Evolutionary conservation across 2,888 invertebrate species (phyloP).

Genomic region (Thumatha senex): DNA sequence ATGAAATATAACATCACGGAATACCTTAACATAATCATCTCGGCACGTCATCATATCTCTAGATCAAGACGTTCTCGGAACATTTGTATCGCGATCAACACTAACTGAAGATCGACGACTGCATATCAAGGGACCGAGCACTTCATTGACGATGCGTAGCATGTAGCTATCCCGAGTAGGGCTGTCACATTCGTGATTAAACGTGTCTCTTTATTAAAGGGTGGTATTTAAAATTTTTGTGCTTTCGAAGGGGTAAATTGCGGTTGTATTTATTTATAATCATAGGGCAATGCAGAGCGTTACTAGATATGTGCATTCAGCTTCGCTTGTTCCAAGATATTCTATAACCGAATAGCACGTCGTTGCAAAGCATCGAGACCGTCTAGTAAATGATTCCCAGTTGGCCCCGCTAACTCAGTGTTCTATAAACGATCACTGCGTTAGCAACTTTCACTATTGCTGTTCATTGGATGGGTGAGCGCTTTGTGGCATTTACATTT

Average conservation of each 20-base stretch:
- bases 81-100: conserved; percentile 4
- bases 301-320: background rate
- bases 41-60: background rate
- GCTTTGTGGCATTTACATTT: too few relatives aligned
- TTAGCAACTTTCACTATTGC: too few relatives aligned
- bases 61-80: conserved; percentile 7
- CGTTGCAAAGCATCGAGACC: too few relatives aligned
- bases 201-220: background rate
- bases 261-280: background rate
- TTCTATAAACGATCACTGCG: too few relatives aligned
- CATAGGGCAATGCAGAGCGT: background rate
- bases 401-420: too few relatives aligned
- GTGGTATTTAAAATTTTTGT: too few relatives aligned
- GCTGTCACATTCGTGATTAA: background rate
- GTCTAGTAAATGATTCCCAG: too few relatives aligned
- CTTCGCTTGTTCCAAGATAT: too few relatives aligned
- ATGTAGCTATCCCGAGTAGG: background rate
- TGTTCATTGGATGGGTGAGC: too few relatives aligned
- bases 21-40: background rate
- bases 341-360: too few relatives aligned
- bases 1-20: background rate
- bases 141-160: conserved; percentile 2
- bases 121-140: conserved; percentile 4
- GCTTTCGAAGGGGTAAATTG: too few relatives aligned
- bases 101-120: background rate